A percentile compares a stretch with the other conserved stretches of the same genome.
Evolutionary conservation across 1,140 invertebrate genomes (phyloP).

Genomic region (Zaprionus africanus): DNA sequence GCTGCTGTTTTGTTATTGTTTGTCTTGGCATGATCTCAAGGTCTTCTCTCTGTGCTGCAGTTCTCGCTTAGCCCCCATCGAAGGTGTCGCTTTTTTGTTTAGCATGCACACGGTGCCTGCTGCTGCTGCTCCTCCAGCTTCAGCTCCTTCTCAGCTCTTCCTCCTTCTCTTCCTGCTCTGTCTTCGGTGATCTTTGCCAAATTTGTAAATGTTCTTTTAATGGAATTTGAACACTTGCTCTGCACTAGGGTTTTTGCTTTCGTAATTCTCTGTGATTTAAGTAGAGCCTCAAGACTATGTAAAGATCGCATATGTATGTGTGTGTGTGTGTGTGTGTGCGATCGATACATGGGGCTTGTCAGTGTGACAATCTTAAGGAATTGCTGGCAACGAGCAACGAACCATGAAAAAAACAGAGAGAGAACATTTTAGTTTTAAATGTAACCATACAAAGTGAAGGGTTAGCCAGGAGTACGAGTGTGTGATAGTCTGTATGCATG

Average conservation of each 20-base stretch:
- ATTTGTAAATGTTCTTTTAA: conserved; percentile 83
- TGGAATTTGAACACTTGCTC: conserved; percentile 81
- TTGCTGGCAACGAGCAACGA: conserved; percentile 44
- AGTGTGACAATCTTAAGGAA: conserved; percentile 58
- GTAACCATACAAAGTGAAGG: conserved; percentile 48
- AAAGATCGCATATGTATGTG: conserved; percentile 20
- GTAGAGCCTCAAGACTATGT: conserved; percentile 46
- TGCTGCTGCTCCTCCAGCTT: neutral
- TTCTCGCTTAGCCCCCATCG: conserved; percentile 49
- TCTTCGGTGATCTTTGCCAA: conserved; percentile 72
- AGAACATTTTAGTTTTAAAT: conserved; percentile 52
- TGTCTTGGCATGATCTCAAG: conserved; percentile 74
- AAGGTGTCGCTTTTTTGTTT: conserved; percentile 73
- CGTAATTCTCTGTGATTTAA: conserved; percentile 46
- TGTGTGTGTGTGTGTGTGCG: neutral
- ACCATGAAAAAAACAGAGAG: conserved; percentile 34
- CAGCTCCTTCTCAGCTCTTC: neutral
- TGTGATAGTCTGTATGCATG: neutral
- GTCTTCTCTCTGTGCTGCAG: conserved; percentile 58
- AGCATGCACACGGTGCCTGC: conserved; percentile 30
- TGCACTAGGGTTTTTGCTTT: conserved; percentile 44
- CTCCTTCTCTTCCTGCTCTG: neutral
- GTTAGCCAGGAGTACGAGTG: conserved; percentile 17
- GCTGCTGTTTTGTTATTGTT: conserved; percentile 66
- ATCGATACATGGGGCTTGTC: conserved; percentile 49